Conservation (phyloP, 2,797 vertebrate species). For the Falco naumanni region DNA sequence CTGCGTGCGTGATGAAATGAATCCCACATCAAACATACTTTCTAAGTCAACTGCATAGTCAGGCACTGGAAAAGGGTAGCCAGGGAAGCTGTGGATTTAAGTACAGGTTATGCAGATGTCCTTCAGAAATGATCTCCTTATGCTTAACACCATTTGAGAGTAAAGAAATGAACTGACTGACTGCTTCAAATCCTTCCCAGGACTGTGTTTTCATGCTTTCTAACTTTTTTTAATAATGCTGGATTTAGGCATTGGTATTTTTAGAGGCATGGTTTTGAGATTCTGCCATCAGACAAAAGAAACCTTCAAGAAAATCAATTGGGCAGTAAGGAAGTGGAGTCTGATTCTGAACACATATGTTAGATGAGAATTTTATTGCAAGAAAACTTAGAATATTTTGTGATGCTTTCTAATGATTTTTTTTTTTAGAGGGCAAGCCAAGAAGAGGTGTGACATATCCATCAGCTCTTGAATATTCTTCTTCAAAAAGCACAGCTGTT, state of each 20-base stretch:
- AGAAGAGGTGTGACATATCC: slow-evolving; percentile 94
- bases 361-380: background rate
- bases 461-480: slow-evolving; percentile 85
- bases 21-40: slow-evolving; percentile 41
- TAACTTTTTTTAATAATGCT: background rate
- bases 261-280: background rate
- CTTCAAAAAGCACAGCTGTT: slow-evolving; percentile 81
- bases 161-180: background rate
- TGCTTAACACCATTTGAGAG: background rate
- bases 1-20: background rate
- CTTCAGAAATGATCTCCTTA: background rate
- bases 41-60: background rate
- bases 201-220: background rate
- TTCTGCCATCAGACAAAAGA: background rate
- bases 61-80: background rate
- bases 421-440: slow-evolving; percentile 88
- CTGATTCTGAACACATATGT: background rate
- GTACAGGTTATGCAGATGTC: background rate
- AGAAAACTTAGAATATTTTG: background rate
- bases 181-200: background rate
- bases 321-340: background rate
- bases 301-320: background rate
- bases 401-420: background rate
- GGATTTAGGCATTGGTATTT: background rate
- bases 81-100: background rate